Evolutionary conservation across 2,888 invertebrate species (phyloP), one percentile per base, ranked within the genome.

Genomic region (Cheilosia vulpina): DNA sequence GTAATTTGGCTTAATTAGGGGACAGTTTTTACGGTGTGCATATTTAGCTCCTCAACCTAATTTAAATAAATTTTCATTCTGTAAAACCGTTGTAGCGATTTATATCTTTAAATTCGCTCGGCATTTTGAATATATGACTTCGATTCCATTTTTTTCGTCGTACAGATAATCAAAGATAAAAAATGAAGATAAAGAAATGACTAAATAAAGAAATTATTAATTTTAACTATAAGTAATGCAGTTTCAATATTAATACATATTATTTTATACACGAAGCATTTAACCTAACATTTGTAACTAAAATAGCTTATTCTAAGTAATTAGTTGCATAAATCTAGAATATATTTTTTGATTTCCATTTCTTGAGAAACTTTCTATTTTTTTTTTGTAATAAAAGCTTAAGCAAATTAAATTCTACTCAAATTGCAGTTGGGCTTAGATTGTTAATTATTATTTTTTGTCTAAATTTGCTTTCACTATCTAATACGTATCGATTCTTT

Each of bases 341-440:
- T 72, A 60, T 60, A 21, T n/a, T 77, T 68, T 43, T 38, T 27
- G 43, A 15, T 66, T 50, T 60, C 31, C 58, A 55, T 71, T 79
- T 66, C 55, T 9, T 68, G 2, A 53, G 15, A 75, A 75, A 58
- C 3, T 11, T 52, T 43, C 9, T 31, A 66, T 50, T 47, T 71
- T 50, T 47, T 65, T 65, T 57, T 69, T 57, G 3, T 31, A 71
- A 76, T 77, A 72, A 80, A 80, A 85, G 85, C 85, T 85, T 85
- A 85, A 85, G 85, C 85, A 85, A 85, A 85, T 52, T 72, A 85
- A 85, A 85, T 71, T 62, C 85, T 85, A 85, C 81, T 80, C 72
- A 81, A 85, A 85, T 76, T 76, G 81, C 80, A 68, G 38, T 85
- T 85, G 55, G 72, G 66, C 72, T 79, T 75, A 75, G 19, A 53